A percentile compares a stretch with the other conserved stretches of the same genome.
Evolutionary conservation across 30 jellyfish, hydroid and myxozoan species (phyloP).

Genomic region (Chrysaora quinquecirrha): DNA sequence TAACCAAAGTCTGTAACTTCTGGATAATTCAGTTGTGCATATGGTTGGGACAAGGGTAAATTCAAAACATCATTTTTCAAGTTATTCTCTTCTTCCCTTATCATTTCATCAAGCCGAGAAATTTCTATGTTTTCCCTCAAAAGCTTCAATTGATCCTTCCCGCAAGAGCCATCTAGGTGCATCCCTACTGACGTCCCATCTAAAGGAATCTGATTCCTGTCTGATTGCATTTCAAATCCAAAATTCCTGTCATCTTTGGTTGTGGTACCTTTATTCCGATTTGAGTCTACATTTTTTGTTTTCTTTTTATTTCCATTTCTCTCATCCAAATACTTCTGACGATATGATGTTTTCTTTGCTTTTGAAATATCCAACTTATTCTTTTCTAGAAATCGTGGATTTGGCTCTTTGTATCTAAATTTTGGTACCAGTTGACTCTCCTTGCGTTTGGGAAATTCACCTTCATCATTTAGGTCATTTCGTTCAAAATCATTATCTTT

Average conservation of each 20-base stretch:
- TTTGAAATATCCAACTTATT: conserved; percentile 25
- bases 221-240: background rate
- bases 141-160: background rate
- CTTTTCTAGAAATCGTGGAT: conserved; percentile 32
- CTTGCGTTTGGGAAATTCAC: background rate
- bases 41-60: conserved; percentile 17
- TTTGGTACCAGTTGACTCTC: conserved; percentile 21
- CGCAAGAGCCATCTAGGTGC: background rate
- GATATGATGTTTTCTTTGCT: conserved; percentile 46
- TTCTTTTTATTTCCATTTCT: background rate
- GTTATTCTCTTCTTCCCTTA: conserved; percentile 42
- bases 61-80: conserved; percentile 40
- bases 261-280: background rate
- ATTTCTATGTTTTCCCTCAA: conserved; percentile 11
- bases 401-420: conserved; percentile 47
- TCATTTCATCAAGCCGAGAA: conserved; percentile 52
- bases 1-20: background rate
- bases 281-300: background rate
- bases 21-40: too few species aligned
- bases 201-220: too few species aligned
- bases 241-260: background rate
- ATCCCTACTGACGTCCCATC: background rate
- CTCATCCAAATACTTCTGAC: conserved; percentile 21
- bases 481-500: background rate
- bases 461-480: background rate